Percentiles rank a stretch among this genome's conserved stretches.
Evolutionary conservation across 2,113 vertebrate species (phyloP).

Genomic region (Esox niger): DNA sequence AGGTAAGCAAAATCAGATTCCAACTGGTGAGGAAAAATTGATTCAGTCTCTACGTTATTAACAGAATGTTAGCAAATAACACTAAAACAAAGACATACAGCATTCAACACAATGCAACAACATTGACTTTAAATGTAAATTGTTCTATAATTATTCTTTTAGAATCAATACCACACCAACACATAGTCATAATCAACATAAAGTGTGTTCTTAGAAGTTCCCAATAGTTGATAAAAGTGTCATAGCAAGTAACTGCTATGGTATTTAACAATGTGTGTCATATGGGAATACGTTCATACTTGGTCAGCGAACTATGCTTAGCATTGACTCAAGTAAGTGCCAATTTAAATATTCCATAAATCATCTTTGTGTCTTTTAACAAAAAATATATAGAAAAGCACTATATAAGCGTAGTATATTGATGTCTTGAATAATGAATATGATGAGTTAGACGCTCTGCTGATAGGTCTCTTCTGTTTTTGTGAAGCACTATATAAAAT

Average conservation of each 20-base stretch:
- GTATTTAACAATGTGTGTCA: constrained; percentile 31
- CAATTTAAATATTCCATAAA: background rate
- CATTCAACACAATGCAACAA: background rate
- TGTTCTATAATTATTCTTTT: no score
- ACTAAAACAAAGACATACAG: background rate
- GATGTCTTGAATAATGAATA: background rate
- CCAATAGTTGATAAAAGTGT: background rate
- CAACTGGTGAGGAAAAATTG: background rate
- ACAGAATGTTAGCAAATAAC: background rate
- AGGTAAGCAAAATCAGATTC: background rate
- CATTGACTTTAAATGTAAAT: no score
- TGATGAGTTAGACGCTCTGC: background rate
- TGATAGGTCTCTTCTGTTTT: background rate
- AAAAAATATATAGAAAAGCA: background rate
- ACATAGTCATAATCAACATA: background rate
- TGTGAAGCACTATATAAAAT: constrained; percentile 12
- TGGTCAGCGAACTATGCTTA: constrained; percentile 27
- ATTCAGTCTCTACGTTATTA: no score
- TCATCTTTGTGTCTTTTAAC: background rate
- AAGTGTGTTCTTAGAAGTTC: background rate
- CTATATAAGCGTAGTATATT: no score
- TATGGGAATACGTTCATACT: constrained; percentile 27
- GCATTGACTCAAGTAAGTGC: constrained; percentile 34
- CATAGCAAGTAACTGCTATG: constrained; percentile 9
- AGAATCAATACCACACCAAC: no score